phyloP scores from a whole-genome alignment of 2,888 invertebrate species.

The Drosophila cyrtoloma region DNA sequence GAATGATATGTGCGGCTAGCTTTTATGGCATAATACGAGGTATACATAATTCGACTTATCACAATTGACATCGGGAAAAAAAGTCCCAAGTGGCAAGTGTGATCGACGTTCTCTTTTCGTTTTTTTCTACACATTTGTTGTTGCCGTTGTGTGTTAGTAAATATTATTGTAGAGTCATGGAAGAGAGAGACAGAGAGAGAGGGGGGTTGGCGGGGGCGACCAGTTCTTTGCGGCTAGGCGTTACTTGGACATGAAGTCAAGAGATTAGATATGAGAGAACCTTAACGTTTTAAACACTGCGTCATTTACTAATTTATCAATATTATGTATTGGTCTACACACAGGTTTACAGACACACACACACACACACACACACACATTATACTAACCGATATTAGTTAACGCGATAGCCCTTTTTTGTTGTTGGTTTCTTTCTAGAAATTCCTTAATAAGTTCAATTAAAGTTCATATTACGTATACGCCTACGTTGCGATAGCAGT shows the following conservation, averaged over 20 bases:
- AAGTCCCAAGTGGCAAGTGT: conserved; percentile 41
- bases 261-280: conserved; percentile 53
- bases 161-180: conserved; percentile 30
- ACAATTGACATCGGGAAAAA: conserved; percentile 26
- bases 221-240: conserved; percentile 18
- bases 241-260: conserved; percentile 58
- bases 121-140: conserved; percentile 19
- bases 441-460: conserved; percentile 24
- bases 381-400: conserved; percentile 28
- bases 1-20: conserved; percentile 2
- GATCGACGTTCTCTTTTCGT: conserved; percentile 56
- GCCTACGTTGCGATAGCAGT: conserved; percentile 39
- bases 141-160: conserved; percentile 41
- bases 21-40: conserved; percentile 30
- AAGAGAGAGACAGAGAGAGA: not conserved
- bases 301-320: conserved; percentile 75
- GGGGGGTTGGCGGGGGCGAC: not conserved
- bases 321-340: conserved; percentile 43
- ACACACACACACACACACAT: conserved; percentile 22
- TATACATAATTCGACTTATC: conserved; percentile 41
- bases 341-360: not conserved
- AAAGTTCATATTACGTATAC: conserved; percentile 65
- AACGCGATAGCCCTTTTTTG: not conserved
- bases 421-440: conserved; percentile 32
- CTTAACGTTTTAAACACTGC: conserved; percentile 62